These are phyloP conservation scores for Erpetoichthys calabaricus DNA, from an alignment of 2,797 vertebrate species.

Conservation along the genomic window DNA sequence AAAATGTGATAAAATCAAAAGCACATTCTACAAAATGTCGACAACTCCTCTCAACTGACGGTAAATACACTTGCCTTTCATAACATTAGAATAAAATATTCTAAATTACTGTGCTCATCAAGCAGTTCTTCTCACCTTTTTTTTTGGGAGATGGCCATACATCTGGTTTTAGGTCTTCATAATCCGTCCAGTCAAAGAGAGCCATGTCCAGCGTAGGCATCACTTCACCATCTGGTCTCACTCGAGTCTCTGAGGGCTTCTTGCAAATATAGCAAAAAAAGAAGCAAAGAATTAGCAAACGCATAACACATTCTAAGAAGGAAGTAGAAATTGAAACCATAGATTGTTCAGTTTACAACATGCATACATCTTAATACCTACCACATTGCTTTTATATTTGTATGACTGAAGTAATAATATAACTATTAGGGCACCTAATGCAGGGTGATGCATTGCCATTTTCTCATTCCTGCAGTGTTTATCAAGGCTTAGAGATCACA, in stretches of 20 bases:
- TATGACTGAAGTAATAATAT: too few relatives aligned
- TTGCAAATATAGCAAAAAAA: slow-evolving; percentile 9
- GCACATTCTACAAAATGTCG: too few relatives aligned
- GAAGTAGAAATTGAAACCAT: neutral
- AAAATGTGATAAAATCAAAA: too few relatives aligned
- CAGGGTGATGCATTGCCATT: too few relatives aligned
- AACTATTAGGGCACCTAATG: too few relatives aligned
- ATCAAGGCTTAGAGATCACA: too few relatives aligned
- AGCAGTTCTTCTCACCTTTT: slow-evolving; percentile 52
- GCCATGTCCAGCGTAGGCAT: slow-evolving; percentile 91
- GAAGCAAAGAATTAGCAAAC: slow-evolving; percentile 8
- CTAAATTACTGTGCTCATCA: too few relatives aligned
- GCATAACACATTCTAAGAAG: neutral
- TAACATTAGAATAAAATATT: too few relatives aligned
- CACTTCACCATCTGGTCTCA: slow-evolving; percentile 69
- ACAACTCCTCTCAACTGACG: too few relatives aligned
- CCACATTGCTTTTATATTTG: too few relatives aligned
- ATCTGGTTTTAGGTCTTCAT: slow-evolving; percentile 88
- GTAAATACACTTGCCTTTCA: too few relatives aligned
- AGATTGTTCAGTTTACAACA: neutral
- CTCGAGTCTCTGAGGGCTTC: slow-evolving; percentile 37
- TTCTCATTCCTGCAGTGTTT: too few relatives aligned
- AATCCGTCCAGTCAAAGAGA: slow-evolving; percentile 94
- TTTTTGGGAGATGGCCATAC: slow-evolving; percentile 70
- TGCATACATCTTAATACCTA: neutral